Percentiles rank a stretch among this genome's conserved stretches.
These are phyloP conservation scores for Poeciliopsis turrubarensis DNA, from an alignment of 2,113 vertebrate genomes.

Conservation along the genomic window DNA sequence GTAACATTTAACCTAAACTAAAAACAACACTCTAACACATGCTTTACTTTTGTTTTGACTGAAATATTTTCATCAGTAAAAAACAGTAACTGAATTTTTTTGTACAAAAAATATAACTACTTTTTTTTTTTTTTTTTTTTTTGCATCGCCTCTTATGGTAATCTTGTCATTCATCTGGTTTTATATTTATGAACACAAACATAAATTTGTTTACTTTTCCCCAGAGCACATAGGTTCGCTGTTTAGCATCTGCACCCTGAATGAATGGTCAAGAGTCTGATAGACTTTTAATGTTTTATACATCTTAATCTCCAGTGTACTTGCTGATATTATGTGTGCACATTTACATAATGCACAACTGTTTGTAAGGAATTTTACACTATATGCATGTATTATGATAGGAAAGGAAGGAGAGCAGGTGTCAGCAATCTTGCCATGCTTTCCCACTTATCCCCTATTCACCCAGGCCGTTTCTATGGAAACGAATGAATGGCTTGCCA, in stretches of 20 bases:
- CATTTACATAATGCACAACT: constrained; percentile 33
- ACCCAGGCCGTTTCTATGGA: constrained; percentile 77
- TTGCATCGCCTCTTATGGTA: too few species aligned
- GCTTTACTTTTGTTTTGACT: neutral
- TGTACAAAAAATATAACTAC: neutral
- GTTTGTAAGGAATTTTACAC: constrained; percentile 37
- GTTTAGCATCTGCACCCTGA: neutral
- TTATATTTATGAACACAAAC: too few species aligned
- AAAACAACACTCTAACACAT: neutral
- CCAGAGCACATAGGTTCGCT: too few species aligned
- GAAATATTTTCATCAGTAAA: neutral
- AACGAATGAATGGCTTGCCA: constrained; percentile 76
- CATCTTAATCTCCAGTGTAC: neutral
- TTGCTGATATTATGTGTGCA: constrained; percentile 5
- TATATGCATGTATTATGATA: constrained; percentile 35
- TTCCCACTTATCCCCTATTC: constrained; percentile 77
- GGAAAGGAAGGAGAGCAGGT: constrained; percentile 76
- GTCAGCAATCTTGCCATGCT: constrained; percentile 75
- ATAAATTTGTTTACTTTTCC: too few species aligned
- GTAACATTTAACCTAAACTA: too few species aligned
- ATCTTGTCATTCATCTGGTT: too few species aligned
- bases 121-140: too few species aligned
- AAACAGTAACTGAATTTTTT: neutral
- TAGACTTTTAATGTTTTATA: constrained; percentile 1
- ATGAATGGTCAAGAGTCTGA: neutral